These are phyloP conservation scores for Drosophila algonquin DNA, from an alignment of 2,888 invertebrate species.

Conservation along the genomic window DNA sequence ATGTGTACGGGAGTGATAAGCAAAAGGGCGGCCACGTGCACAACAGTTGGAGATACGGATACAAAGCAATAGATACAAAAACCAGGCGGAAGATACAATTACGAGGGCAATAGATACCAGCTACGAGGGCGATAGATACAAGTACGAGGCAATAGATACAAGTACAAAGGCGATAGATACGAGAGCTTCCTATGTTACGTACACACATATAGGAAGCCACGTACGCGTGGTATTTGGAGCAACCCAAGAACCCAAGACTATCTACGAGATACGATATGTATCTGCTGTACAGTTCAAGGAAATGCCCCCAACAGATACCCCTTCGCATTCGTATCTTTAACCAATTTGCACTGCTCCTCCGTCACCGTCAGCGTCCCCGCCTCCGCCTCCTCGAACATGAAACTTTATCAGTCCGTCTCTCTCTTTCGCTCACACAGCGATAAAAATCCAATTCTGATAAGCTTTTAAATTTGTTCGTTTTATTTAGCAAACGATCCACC, in stretches of 20 bases:
- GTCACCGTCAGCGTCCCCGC: too few species aligned
- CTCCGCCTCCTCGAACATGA: background rate
- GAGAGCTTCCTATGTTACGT: too few species aligned
- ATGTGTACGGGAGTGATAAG: slow-evolving; percentile 38
- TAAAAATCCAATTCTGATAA: slow-evolving; percentile 66
- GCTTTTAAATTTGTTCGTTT: slow-evolving; percentile 54
- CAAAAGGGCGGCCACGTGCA: slow-evolving; percentile 31
- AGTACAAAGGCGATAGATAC: background rate
- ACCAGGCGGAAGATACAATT: background rate
- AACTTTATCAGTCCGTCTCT: slow-evolving; percentile 16
- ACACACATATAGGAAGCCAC: too few species aligned
- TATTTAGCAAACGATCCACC: slow-evolving; percentile 64
- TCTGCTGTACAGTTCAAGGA: slow-evolving; percentile 31
- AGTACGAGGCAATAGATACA: background rate
- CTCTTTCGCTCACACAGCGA: background rate
- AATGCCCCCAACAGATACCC: slow-evolving; percentile 9
- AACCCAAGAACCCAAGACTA: slow-evolving; percentile 4
- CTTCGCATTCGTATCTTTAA: background rate
- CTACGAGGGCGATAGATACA: background rate
- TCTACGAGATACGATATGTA: slow-evolving; percentile 19
- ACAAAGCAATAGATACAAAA: background rate
- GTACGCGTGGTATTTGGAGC: slow-evolving; percentile 18
- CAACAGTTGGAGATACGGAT: background rate
- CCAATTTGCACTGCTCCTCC: slow-evolving; percentile 31
- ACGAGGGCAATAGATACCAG: background rate